Evolutionary conservation across 2,113 vertebrate species (phyloP).

Genomic region (pig (Sus scrofa)): T2T-Sscrofa CM000812.6:613001-613500

Average conservation of each 20-base stretch:
- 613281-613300: too few relatives aligned
- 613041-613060: neutral
- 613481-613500: fast-evolving
- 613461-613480: neutral
- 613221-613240: too few relatives aligned
- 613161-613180: neutral
- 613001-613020: fast-evolving
- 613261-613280: fast-evolving
- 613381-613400: neutral
- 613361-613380: fast-evolving
- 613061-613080: neutral
- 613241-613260: fast-evolving
- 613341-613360: neutral
- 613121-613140: neutral
- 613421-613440: neutral
- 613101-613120: neutral
- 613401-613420: neutral
- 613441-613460: neutral
- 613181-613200: too few relatives aligned
- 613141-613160: fast-evolving
- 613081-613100: neutral
- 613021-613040: fast-evolving
- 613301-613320: neutral
- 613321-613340: neutral
- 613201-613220: fast-evolving